Conservation (phyloP, 1,140 invertebrate genomes). For the Cotesia vestalis region DNA sequence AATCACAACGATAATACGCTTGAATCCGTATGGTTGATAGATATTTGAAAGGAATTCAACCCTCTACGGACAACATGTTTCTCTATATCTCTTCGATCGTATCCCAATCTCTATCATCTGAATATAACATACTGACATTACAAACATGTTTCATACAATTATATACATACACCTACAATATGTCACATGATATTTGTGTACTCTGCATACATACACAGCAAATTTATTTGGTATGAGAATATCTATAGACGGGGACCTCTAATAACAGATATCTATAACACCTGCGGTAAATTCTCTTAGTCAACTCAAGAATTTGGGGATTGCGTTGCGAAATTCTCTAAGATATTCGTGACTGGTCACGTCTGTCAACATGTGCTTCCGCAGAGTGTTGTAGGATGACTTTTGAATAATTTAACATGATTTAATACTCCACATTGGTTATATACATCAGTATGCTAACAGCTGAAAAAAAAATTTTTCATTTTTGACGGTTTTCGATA, state of each 20-base stretch:
- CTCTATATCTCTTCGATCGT: background rate
- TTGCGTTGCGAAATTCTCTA: conserved; percentile 12
- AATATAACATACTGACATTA: background rate
- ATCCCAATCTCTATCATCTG: background rate
- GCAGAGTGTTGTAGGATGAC: too few relatives aligned
- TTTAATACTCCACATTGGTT: too few relatives aligned
- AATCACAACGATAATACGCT: conserved; percentile 11
- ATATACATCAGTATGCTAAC: too few relatives aligned
- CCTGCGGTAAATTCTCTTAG: background rate
- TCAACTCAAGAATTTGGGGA: conserved; percentile 12
- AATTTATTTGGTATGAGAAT: too few relatives aligned
- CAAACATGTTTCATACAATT: background rate
- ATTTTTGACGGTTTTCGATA: too few relatives aligned
- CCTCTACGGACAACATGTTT: background rate
- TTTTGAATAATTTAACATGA: too few relatives aligned
- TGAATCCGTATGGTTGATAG: conserved; percentile 6
- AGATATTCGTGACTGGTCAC: too few relatives aligned
- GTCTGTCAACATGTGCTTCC: too few relatives aligned
- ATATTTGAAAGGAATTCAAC: conserved; percentile 22
- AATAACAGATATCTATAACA: background rate
- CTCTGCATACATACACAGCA: background rate
- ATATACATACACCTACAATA: background rate
- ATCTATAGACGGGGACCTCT: background rate
- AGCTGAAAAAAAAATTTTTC: too few relatives aligned
- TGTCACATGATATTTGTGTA: background rate